phyloP scores from a whole-genome alignment of 2,797 vertebrate genomes.

The Crypturellus tataupa region DNA sequence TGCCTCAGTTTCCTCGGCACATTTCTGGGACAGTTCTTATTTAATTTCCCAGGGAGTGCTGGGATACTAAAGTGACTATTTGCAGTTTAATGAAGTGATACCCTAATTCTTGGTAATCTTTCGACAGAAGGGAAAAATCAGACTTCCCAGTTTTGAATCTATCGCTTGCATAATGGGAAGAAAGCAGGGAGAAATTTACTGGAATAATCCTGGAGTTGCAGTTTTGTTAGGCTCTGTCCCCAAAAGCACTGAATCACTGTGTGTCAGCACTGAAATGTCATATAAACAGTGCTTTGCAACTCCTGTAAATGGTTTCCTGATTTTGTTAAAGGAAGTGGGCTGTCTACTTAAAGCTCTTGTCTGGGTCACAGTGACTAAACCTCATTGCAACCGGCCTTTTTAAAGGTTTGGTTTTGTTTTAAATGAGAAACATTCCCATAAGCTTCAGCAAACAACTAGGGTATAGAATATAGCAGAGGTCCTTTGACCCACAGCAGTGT shows the following conservation, averaged over 20 bases:
- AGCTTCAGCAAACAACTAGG: constrained; percentile 16
- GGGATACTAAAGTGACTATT: neutral
- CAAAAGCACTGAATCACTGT: neutral
- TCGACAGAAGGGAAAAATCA: neutral
- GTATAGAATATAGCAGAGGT: neutral
- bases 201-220: neutral
- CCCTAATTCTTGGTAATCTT: neutral
- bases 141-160: neutral
- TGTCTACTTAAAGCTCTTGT: constrained; percentile 52
- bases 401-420: constrained; percentile 10
- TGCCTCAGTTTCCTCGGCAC: constrained; percentile 42
- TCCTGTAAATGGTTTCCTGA: constrained; percentile 49
- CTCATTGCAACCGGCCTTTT: neutral
- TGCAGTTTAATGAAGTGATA: neutral
- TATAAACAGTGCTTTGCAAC: constrained; percentile 35
- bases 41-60: neutral
- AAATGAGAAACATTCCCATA: neutral
- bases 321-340: constrained; percentile 53
- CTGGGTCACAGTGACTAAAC: constrained; percentile 66
- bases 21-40: neutral
- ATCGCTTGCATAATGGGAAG: neutral
- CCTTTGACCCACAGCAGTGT: neutral
- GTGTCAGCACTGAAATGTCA: constrained; percentile 35
- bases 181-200: constrained; percentile 29
- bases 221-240: constrained; percentile 24